A percentile compares a stretch with the other conserved stretches of the same genome.
Evolutionary conservation across 2,797 vertebrate species (phyloP).

Genomic region (Coregonus ussuriensis): DNA sequence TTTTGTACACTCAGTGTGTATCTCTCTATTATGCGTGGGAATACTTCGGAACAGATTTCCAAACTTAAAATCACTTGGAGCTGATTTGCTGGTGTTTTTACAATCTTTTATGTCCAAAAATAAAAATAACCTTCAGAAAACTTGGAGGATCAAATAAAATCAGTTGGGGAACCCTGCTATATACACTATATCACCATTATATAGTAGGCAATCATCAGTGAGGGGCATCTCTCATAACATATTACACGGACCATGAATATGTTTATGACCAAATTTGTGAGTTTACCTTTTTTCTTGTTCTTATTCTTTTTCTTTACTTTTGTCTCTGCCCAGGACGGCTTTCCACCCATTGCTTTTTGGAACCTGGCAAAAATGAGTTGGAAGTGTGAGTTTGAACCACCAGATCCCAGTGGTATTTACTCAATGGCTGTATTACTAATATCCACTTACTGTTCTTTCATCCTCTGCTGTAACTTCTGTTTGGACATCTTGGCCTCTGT

Average conservation of each 20-base stretch:
- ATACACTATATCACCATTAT: neutral
- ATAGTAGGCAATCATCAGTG: neutral
- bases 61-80: no score
- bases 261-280: neutral
- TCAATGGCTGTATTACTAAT: neutral
- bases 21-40: no score
- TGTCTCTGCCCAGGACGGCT: conserved; percentile 87
- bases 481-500: conserved; percentile 78
- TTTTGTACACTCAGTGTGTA: no score
- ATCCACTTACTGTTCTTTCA: conserved; percentile 87
- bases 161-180: no score
- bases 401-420: neutral
- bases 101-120: neutral
- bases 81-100: no score
- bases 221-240: neutral
- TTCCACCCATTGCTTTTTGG: conserved; percentile 89
- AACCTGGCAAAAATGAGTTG: conserved; percentile 75
- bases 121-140: neutral
- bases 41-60: no score
- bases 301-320: conserved; percentile 57
- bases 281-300: conserved; percentile 52
- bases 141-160: no score
- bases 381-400: neutral
- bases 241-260: no score
- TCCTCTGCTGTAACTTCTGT: conserved; percentile 80